These are phyloP conservation scores for Chionomys nivalis DNA, from an alignment of 2,113 vertebrate genomes.

Conservation along the genomic window DNA sequence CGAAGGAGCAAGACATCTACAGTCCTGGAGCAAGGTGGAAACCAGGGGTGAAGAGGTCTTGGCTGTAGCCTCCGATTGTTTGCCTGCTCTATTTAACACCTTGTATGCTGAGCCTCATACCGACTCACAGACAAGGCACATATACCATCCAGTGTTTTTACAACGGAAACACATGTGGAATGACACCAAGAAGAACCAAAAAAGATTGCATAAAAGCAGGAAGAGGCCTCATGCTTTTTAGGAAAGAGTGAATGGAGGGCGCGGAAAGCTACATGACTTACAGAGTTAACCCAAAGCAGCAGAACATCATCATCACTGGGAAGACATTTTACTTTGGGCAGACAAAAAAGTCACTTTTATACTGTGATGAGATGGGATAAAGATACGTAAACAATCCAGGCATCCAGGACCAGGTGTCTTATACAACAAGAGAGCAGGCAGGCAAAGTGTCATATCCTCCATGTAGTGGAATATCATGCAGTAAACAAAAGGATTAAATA, in stretches of 20 bases:
- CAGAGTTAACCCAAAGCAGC: not conserved
- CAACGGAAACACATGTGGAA: not conserved
- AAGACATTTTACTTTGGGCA: not conserved
- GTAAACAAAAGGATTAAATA: not conserved
- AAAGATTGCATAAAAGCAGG: not conserved
- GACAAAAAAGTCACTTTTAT: not conserved
- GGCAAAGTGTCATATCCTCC: not conserved
- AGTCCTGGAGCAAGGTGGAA: not conserved
- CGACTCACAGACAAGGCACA: not conserved
- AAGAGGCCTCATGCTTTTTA: not conserved
- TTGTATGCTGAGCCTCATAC: rapidly evolving
- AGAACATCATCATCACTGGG: not conserved
- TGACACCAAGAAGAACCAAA: constrained; percentile 15
- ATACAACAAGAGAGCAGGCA: too few relatives aligned
- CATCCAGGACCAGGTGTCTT: not conserved
- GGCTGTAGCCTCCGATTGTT: rapidly evolving
- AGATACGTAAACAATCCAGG: too few relatives aligned
- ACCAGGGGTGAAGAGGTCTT: not conserved
- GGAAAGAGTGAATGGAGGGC: not conserved
- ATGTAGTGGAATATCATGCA: rapidly evolving
- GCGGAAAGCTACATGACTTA: not conserved
- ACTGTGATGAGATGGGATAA: not conserved
- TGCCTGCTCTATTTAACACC: not conserved
- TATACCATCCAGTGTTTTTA: not conserved
- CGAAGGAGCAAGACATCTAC: not conserved